Conservation (phyloP, 2,888 invertebrate genomes). For the Perithous albicinctus region DNA sequence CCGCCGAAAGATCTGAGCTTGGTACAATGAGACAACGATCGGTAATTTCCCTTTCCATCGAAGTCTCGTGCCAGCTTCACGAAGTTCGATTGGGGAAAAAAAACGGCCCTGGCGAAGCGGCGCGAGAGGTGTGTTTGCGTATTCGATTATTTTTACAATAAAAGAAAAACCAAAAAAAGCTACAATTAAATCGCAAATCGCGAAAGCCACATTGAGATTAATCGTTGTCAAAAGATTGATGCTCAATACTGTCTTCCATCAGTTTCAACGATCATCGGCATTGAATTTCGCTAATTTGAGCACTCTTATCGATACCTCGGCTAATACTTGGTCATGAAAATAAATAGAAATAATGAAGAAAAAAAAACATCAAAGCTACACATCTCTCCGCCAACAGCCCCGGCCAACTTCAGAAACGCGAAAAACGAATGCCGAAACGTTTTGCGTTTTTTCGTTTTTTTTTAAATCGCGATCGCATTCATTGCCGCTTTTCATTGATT, state of each 20-base stretch:
- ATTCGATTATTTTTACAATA: constrained; percentile 1
- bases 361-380: neutral
- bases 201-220: constrained; percentile 24
- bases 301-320: constrained; percentile 12
- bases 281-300: constrained; percentile 32
- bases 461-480: constrained; percentile 30
- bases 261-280: constrained; percentile 42
- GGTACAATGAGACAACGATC: constrained; percentile 6
- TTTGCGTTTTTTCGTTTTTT: constrained; percentile 2
- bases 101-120: constrained; percentile 6
- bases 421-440: constrained; percentile 26
- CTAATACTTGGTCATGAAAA: neutral
- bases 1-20: neutral
- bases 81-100: constrained; percentile 55
- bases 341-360: neutral
- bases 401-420: constrained; percentile 14
- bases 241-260: constrained; percentile 65
- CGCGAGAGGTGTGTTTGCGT: constrained; percentile 11
- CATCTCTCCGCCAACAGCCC: constrained; percentile 11
- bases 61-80: constrained; percentile 36
- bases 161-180: neutral
- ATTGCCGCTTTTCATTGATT: constrained; percentile 47
- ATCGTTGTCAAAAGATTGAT: constrained; percentile 45
- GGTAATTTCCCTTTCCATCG: neutral
- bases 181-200: neutral